phyloP scores from a whole-genome alignment of 2,113 vertebrate genomes.

The Nothoprocta perdicaria region DNA sequence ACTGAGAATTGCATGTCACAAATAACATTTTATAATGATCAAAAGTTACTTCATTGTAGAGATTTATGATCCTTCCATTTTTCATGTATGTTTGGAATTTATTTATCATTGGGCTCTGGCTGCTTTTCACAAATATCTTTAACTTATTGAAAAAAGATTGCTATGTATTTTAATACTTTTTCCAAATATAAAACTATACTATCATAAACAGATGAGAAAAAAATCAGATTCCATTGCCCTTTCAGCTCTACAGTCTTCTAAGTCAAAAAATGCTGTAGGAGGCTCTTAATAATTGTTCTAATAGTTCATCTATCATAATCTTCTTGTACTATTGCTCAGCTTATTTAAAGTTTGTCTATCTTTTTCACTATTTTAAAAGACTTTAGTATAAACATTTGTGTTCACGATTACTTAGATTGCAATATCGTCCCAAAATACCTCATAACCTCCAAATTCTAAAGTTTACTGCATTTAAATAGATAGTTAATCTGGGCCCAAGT shows the following conservation, averaged over 20 bases:
- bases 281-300: conserved; percentile 7
- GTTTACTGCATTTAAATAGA: not conserved
- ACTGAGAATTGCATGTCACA: not conserved
- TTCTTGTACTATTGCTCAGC: not conserved
- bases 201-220: conserved; percentile 10
- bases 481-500: not conserved
- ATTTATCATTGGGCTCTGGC: conserved; percentile 10
- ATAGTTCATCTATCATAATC: not conserved
- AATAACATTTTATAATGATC: conserved; percentile 10
- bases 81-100: conserved; percentile 8
- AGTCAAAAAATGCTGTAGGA: not conserved
- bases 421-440: conserved; percentile 25
- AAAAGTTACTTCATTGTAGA: conserved; percentile 6
- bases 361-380: conserved; percentile 48
- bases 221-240: not conserved
- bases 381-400: conserved; percentile 54
- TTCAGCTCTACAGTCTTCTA: not conserved
- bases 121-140: conserved; percentile 3
- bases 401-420: not conserved
- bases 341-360: conserved; percentile 24
- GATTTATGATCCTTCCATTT: conserved; percentile 41
- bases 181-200: conserved; percentile 19
- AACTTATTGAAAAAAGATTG: not conserved
- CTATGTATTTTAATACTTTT: conserved; percentile 36
- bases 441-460: not conserved